Conservation (phyloP, 2,113 vertebrate genomes). For the Pimephales promelas region DNA sequence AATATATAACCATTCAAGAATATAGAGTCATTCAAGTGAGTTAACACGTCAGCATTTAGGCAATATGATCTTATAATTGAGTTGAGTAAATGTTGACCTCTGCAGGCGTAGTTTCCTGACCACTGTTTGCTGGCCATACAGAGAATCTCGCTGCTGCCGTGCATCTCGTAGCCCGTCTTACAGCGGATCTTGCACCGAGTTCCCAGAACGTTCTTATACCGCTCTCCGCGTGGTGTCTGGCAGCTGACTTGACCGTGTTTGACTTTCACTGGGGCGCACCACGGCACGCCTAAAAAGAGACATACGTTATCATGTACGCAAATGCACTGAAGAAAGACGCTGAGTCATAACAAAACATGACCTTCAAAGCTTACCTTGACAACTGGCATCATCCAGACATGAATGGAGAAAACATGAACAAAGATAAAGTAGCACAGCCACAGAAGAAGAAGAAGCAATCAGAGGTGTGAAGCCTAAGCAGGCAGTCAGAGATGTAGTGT, state of each 20-base stretch:
- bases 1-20: background rate
- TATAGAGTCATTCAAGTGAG: background rate
- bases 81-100: slow-evolving; percentile 74
- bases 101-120: slow-evolving; percentile 92
- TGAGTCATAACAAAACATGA: background rate
- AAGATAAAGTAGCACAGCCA: slow-evolving; percentile 15
- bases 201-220: slow-evolving; percentile 88
- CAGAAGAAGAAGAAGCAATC: slow-evolving; percentile 16
- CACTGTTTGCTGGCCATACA: slow-evolving; percentile 92
- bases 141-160: slow-evolving; percentile 84
- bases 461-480: slow-evolving; percentile 16
- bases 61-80: background rate
- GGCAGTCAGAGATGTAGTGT: slow-evolving; percentile 7
- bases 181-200: slow-evolving; percentile 92
- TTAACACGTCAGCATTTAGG: background rate
- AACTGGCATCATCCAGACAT: slow-evolving; percentile 8
- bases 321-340: background rate
- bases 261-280: slow-evolving; percentile 95
- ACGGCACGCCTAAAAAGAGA: slow-evolving; percentile 80
- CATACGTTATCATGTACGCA: background rate
- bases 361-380: slow-evolving; percentile 30
- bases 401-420: slow-evolving; percentile 13
- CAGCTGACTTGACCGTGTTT: slow-evolving; percentile 92
- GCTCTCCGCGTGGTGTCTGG: slow-evolving; percentile 83
- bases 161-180: slow-evolving; percentile 87